These are phyloP conservation scores for Porites australiensis DNA, from an alignment of 64 coral and sea anemone genomes.

Conservation along the genomic window DNA sequence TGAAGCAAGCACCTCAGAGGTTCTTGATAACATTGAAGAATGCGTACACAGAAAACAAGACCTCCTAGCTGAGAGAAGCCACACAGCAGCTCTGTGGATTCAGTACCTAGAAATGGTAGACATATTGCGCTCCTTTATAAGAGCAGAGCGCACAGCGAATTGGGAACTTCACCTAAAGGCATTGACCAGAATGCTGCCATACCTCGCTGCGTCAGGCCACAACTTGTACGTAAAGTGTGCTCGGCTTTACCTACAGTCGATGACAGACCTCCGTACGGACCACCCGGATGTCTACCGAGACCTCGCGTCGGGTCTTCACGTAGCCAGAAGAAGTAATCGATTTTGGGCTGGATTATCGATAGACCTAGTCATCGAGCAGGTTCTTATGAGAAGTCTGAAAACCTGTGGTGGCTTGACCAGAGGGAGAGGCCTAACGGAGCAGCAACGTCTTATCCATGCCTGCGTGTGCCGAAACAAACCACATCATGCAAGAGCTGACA, in stretches of 20 bases:
- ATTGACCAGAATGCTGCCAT: slow-evolving; percentile 60
- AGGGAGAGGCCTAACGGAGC: slow-evolving; percentile 61
- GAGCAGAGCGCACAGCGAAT: slow-evolving; percentile 73
- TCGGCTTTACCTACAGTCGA: slow-evolving; percentile 54
- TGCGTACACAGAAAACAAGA: slow-evolving; percentile 35
- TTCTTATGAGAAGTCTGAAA: slow-evolving; percentile 67
- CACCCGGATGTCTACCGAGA: slow-evolving; percentile 33
- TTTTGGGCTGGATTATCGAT: slow-evolving; percentile 72
- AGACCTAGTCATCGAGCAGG: slow-evolving; percentile 68
- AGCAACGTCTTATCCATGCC: slow-evolving; percentile 72
- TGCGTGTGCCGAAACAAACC: slow-evolving; percentile 65
- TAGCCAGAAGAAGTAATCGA: slow-evolving; percentile 55
- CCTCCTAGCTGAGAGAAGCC: slow-evolving; percentile 23
- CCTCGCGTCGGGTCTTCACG: slow-evolving; percentile 58
- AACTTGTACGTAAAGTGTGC: slow-evolving; percentile 72
- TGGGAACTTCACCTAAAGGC: slow-evolving; percentile 60
- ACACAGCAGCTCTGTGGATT: slow-evolving; percentile 63
- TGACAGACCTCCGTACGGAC: slow-evolving; percentile 43
- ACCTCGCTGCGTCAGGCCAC: slow-evolving; percentile 73
- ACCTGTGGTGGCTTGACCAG: slow-evolving; percentile 61
- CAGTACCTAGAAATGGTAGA: slow-evolving; percentile 76
- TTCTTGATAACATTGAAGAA: slow-evolving; percentile 23
- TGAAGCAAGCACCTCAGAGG: slow-evolving; percentile 4
- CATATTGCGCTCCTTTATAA: slow-evolving; percentile 70
- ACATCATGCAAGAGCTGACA: slow-evolving; percentile 54